Base-by-base conservation (phyloP, 1,140 invertebrate species). In the Dermatophagoides farinae region DNA sequence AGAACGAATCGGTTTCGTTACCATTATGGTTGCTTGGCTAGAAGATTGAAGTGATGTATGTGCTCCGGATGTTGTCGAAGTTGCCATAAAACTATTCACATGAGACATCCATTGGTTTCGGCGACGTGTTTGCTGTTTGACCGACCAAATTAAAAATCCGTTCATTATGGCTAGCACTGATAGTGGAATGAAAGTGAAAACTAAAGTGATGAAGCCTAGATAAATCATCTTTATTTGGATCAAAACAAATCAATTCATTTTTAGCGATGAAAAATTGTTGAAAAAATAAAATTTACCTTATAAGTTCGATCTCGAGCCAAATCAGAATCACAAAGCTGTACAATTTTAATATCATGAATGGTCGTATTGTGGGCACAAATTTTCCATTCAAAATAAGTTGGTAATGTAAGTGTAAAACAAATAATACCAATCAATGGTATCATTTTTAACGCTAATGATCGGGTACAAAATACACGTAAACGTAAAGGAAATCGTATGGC, bases 401-500 rank as follows among this genome's bases (percentile, higher is more conserved):
- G 61, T 16, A 55, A 49, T 16, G 61, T 55, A 6, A 62, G 22
- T 22, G n/a, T 1, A 44, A 62, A 58, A 68, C 82, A 83, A 51
- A 82, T 72, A 9, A 82, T 57, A 62, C 76, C 77, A 9, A 84
- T 78, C 9, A 73, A 67, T 61, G 76, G 68, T 52, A 82, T 81
- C 51, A 83, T 77, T 53, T 70, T 69, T 54, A 73, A 71, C 31
- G 71, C 72, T 11, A 70, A 64, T 16, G 68, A 69, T 64, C 81
- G 78, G 1, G 82, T 83, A 68, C 81, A 82, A 66, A 81, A 75
- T 38, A 80, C 75, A 71, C 80, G 80, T 23, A 83, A 80, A 63
- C 78, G 76, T 67, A 86, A 80, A 23, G 84, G 84, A 73, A 83
- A 78, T 63, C 81, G 80, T 11, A 86, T 81, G 31, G 80, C 82